Conservation (phyloP, 2,113 vertebrate species). For the Hiodon tergisus region DNA sequence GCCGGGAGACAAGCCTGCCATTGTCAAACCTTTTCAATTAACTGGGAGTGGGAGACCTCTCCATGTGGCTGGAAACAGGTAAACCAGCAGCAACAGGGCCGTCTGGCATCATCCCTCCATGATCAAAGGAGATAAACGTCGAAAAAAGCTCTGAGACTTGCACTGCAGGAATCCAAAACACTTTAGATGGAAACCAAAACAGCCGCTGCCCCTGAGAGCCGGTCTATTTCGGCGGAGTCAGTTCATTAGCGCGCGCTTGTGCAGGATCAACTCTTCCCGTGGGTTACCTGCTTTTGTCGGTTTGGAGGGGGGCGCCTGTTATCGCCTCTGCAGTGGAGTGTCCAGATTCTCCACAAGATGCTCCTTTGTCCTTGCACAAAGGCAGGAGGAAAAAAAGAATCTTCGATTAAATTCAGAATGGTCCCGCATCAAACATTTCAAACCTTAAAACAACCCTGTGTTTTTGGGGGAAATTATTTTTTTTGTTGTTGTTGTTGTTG, state of each 20-base stretch:
- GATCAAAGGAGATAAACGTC: slow-evolving; percentile 27
- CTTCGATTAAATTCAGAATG: slow-evolving; percentile 17
- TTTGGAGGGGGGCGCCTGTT: neutral
- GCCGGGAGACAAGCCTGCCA: slow-evolving; percentile 22
- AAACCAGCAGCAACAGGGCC: slow-evolving; percentile 2
- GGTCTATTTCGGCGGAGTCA: neutral
- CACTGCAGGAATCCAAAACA: slow-evolving; percentile 23
- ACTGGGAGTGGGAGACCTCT: slow-evolving; percentile 12
- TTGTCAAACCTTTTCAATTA: slow-evolving; percentile 30
- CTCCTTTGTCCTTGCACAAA: slow-evolving; percentile 2
- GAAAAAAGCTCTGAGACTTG: slow-evolving; percentile 1
- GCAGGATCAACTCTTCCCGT: neutral
- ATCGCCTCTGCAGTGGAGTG: slow-evolving; percentile 6
- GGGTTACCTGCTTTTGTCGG: neutral
- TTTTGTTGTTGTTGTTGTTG: neutral
- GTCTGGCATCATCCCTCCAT: neutral
- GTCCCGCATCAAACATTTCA: slow-evolving; percentile 11
- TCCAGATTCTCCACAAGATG: slow-evolving; percentile 20
- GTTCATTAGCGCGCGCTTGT: slow-evolving; percentile 22
- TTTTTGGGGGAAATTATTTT: slow-evolving; percentile 1
- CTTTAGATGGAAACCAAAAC: slow-evolving; percentile 23
- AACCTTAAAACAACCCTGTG: slow-evolving; percentile 9
- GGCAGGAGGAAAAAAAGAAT: slow-evolving; percentile 8
- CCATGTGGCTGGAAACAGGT: neutral
- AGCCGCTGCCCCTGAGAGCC: neutral